phyloP scores from a whole-genome alignment of 1,140 invertebrate species.

The Cyrtorhinus lividipennis region DNA sequence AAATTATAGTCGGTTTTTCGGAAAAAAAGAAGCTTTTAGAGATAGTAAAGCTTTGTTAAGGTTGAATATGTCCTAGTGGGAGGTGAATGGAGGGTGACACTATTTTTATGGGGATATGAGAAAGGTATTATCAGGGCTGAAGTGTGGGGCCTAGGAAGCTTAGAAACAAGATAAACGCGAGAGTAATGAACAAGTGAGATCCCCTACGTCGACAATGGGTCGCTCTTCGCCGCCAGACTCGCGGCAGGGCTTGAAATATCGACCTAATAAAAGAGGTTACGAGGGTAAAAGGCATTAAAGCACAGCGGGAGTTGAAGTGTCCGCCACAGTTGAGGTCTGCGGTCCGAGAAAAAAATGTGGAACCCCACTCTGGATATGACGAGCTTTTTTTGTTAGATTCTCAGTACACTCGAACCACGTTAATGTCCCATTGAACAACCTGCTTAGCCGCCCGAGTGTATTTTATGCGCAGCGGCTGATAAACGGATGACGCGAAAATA shows the following conservation, averaged over 20 bases:
- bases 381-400: too few relatives aligned
- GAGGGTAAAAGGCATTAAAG: background rate
- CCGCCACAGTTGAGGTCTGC: background rate
- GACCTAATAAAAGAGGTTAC: background rate
- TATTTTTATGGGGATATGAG: background rate
- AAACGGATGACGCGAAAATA: too few relatives aligned
- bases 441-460: too few relatives aligned
- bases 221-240: background rate
- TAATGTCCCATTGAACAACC: too few relatives aligned
- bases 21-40: background rate
- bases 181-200: background rate
- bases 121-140: background rate
- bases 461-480: too few relatives aligned
- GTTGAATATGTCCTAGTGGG: too few relatives aligned
- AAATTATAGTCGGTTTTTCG: background rate
- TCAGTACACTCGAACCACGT: too few relatives aligned
- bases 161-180: background rate
- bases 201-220: background rate
- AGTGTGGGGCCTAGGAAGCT: too few relatives aligned
- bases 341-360: too few relatives aligned
- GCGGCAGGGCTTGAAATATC: background rate
- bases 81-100: background rate
- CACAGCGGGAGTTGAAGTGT: too few relatives aligned
- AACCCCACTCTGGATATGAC: too few relatives aligned
- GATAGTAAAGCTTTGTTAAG: background rate